Percentiles rank a stretch among this genome's conserved stretches.
Evolutionary conservation across 1,140 invertebrate species (phyloP).

Genomic region (Camponotus vicinus): DNA sequence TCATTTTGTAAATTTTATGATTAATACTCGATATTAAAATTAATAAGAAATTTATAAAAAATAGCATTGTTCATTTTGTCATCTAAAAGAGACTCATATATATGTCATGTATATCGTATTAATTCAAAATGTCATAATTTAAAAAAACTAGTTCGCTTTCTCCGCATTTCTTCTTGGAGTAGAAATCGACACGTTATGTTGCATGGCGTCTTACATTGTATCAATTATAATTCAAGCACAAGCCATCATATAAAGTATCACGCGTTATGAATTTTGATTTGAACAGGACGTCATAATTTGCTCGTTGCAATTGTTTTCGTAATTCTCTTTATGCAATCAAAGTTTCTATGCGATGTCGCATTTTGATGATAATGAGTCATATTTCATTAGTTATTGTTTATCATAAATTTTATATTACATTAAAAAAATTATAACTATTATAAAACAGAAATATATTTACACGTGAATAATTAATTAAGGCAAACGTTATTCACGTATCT

Average conservation of each 20-base stretch:
- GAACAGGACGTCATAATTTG: background rate
- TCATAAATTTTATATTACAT: background rate
- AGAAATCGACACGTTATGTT: background rate
- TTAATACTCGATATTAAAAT: too few relatives aligned
- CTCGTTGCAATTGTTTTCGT: background rate
- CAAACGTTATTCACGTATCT: background rate
- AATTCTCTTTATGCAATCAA: background rate
- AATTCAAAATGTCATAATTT: background rate
- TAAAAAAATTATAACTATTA: background rate
- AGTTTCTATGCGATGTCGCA: background rate
- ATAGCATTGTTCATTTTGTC: too few relatives aligned
- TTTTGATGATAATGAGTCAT: background rate
- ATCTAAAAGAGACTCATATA: too few relatives aligned
- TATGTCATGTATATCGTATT: background rate
- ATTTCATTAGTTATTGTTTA: background rate
- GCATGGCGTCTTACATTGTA: too few relatives aligned
- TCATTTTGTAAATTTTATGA: too few relatives aligned
- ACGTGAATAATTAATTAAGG: slow-evolving; percentile 13
- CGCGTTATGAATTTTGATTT: background rate
- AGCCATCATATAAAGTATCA: background rate
- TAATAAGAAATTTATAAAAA: too few relatives aligned
- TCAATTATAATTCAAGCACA: background rate
- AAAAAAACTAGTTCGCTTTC: background rate
- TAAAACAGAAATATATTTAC: background rate
- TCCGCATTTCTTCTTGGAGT: background rate